These are phyloP conservation scores for Urechis unicinctus DNA, from an alignment of 2,888 invertebrate species.

Conservation along the genomic window DNA sequence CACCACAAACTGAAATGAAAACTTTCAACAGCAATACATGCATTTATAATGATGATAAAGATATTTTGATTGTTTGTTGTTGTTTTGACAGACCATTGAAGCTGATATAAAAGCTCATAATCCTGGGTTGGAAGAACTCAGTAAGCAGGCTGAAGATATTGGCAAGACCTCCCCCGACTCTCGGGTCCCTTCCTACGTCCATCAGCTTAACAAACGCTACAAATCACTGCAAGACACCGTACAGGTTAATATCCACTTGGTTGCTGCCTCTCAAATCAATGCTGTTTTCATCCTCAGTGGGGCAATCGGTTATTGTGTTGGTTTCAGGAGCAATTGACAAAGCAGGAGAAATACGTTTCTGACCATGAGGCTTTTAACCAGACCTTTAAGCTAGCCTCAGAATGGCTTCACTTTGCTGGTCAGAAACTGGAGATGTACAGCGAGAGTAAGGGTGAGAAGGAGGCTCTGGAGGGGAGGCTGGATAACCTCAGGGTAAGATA, in stretches of 20 bases:
- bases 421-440: slow-evolving; percentile 60
- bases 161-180: slow-evolving; percentile 74
- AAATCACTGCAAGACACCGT: slow-evolving; percentile 46
- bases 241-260: not conserved
- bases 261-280: too few species aligned
- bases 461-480: slow-evolving; percentile 57
- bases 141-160: slow-evolving; percentile 66
- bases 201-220: slow-evolving; percentile 70
- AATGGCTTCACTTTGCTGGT: slow-evolving; percentile 74
- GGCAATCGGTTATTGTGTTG: slow-evolving; percentile 7
- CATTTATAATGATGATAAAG: not conserved
- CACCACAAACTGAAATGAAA: too few species aligned
- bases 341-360: slow-evolving; percentile 9
- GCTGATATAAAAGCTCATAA: slow-evolving; percentile 81
- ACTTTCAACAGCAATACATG: not conserved
- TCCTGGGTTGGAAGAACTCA: slow-evolving; percentile 67
- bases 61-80: not conserved
- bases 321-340: slow-evolving; percentile 54
- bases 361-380: slow-evolving; percentile 77
- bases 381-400: slow-evolving; percentile 71
- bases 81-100: slow-evolving; percentile 56
- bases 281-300: slow-evolving; percentile 26
- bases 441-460: slow-evolving; percentile 79
- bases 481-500: slow-evolving; percentile 32
- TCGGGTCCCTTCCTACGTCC: slow-evolving; percentile 72